Evolutionary conservation across 2,888 invertebrate genomes (phyloP).

Genomic region (Caenorhabditis imperialis): DNA sequence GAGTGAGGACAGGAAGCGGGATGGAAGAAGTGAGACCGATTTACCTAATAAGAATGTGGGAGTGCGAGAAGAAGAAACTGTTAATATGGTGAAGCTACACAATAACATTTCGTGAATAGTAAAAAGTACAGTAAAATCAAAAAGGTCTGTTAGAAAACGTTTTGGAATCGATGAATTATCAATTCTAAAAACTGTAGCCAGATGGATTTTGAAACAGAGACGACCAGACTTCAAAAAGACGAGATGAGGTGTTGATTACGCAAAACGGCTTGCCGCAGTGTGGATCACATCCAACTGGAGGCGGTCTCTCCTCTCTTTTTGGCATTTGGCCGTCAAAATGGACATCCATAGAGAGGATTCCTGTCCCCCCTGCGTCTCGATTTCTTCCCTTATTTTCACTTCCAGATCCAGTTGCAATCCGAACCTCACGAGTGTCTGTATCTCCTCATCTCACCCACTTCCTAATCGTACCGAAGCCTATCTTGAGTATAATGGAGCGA

Average conservation of each 20-base stretch:
- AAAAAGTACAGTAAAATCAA: too few relatives aligned
- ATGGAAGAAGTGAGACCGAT: constrained; percentile 52
- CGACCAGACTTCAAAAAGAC: not conserved
- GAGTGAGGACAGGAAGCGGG: constrained; percentile 11
- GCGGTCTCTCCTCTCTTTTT: constrained; percentile 2
- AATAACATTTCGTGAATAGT: too few relatives aligned
- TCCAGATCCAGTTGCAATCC: constrained; percentile 50
- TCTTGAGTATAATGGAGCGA: constrained; percentile 26
- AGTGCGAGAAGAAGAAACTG: too few relatives aligned
- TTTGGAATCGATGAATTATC: too few relatives aligned
- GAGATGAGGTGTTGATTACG: constrained; percentile 40
- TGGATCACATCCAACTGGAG: constrained; percentile 13
- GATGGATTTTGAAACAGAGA: too few relatives aligned
- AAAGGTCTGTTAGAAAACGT: too few relatives aligned
- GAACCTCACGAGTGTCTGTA: constrained; percentile 34
- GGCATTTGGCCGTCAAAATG: constrained; percentile 45
- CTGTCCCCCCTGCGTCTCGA: constrained; percentile 28
- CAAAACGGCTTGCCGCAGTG: constrained; percentile 1
- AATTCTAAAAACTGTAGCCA: too few relatives aligned
- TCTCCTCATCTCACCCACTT: constrained; percentile 22
- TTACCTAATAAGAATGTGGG: constrained; percentile 45
- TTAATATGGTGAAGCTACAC: too few relatives aligned
- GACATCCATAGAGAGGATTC: constrained; percentile 42
- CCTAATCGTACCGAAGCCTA: constrained; percentile 23
- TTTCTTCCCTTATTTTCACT: constrained; percentile 8